Evolutionary conservation across 2,888 invertebrate species (phyloP), one percentile per base, ranked within the genome.

Genomic region (Amphipyra berbera): DNA sequence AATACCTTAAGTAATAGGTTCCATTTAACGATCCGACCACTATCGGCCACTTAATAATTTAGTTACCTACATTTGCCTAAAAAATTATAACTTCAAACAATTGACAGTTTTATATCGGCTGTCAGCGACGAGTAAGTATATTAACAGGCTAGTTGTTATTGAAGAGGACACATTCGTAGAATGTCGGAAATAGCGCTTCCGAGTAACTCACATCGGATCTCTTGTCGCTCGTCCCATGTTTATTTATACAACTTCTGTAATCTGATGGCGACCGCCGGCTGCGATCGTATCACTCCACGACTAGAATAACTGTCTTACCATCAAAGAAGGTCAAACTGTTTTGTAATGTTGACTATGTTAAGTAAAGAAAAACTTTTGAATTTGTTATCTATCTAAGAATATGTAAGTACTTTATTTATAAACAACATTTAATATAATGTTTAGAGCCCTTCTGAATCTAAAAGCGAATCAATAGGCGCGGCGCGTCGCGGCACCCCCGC

Each of bases 121-220:
- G 58, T 70, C 63, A 60, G 58, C 40, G 38, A 14, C 37, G 52
- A 69, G 57, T 61, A 21, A 69, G 57, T 61, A 21, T 21, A 21
- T 21, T 21, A 21, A 21, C 21, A 3, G 21, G 21, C 21, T 21
- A 21, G 53, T 63, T 76, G 83, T 84, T 84, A 87, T 83, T 87
- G 85, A 83, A 86, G 83, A 85, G 80, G 85, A 82, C 84, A 86
- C 75, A 82, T 92, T 93, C 92, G 73, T 78, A 87, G 92, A 92
- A 92, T 87, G 88, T 90, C 92, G 91, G 91, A 92, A 91, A 92
- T 93, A 93, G 90, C 90, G 85, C 85, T 93, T 93, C 92, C 90
- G 89, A 92, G 93, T 92, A 92, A 89, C 87, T 89, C 88, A 87
- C 88, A 88, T 91, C 87, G 84, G 86, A 90, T 91, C 89, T 90